A percentile compares a stretch with the other conserved stretches of the same genome.
phyloP scores from a whole-genome alignment of 2,888 invertebrate genomes.

The Tetramorium bicarinatum region DNA sequence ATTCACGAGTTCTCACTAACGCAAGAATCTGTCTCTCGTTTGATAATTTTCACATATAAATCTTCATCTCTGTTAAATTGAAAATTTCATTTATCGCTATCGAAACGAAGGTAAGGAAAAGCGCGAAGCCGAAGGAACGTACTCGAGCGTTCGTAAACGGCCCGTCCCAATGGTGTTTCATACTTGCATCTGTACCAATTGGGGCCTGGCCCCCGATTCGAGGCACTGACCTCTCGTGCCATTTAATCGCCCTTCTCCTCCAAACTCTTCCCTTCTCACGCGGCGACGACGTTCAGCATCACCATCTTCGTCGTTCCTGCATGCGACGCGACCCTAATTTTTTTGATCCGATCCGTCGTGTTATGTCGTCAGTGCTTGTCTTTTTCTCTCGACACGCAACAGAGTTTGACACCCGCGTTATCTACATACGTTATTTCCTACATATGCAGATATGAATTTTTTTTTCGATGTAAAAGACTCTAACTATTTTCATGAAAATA shows the following conservation, averaged over 20 bases:
- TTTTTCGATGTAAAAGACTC: constrained; percentile 5
- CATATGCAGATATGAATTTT: constrained; percentile 6
- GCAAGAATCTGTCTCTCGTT: background rate
- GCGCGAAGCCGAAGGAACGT: background rate
- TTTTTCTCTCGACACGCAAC: constrained; percentile 33
- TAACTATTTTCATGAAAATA: constrained; percentile 4
- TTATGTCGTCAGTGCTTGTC: constrained; percentile 10
- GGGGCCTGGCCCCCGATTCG: constrained; percentile 81
- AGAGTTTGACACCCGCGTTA: background rate
- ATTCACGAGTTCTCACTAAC: constrained; percentile 3
- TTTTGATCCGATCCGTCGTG: constrained; percentile 13
- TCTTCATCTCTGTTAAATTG: constrained; percentile 2
- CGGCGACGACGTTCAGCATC: constrained; percentile 27
- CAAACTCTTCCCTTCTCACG: constrained; percentile 56
- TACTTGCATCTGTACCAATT: constrained; percentile 78
- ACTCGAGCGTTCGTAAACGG: background rate
- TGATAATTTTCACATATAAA: background rate
- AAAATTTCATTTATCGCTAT: constrained; percentile 1
- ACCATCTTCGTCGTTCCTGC: constrained; percentile 46
- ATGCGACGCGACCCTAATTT: constrained; percentile 54
- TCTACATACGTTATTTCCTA: background rate
- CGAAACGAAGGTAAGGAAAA: constrained; percentile 2
- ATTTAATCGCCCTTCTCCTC: constrained; percentile 80
- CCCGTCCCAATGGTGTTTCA: constrained; percentile 62
- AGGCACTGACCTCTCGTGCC: constrained; percentile 86